Evolutionary conservation across 2,113 vertebrate species (phyloP).

Genomic region (Taurulus bubalis): DNA sequence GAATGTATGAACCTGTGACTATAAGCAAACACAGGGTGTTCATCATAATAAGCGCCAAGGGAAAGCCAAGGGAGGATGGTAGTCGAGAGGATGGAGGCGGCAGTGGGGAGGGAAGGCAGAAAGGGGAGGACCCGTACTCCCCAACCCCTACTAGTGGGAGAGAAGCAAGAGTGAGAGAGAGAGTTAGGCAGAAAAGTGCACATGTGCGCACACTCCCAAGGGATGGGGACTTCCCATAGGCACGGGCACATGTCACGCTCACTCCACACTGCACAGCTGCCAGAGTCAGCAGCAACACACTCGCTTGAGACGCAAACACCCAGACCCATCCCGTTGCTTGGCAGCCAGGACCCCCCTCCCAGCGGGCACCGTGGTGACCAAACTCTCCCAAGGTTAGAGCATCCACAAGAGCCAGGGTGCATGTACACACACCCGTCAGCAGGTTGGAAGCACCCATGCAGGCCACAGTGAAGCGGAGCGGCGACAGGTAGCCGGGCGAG

Average conservation of each 20-base stretch:
- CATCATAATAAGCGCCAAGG: constrained; percentile 85
- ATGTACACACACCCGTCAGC: constrained; percentile 89
- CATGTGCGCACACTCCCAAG: constrained; percentile 85
- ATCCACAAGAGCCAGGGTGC: constrained; percentile 89
- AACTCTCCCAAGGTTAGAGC: constrained; percentile 91
- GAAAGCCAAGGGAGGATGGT: constrained; percentile 88
- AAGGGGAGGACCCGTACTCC: constrained; percentile 92
- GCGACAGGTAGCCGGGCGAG: constrained; percentile 87
- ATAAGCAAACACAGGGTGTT: constrained; percentile 91
- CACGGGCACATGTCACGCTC: constrained; percentile 85
- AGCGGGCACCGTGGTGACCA: constrained; percentile 87
- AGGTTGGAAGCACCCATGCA: constrained; percentile 91
- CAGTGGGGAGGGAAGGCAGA: constrained; percentile 90
- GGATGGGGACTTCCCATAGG: constrained; percentile 86
- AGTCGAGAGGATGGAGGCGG: constrained; percentile 83
- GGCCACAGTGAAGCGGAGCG: constrained; percentile 90
- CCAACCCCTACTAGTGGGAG: constrained; percentile 90
- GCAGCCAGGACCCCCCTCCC: constrained; percentile 91
- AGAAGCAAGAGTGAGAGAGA: constrained; percentile 85
- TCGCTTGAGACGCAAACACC: constrained; percentile 90
- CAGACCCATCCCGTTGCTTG: constrained; percentile 91
- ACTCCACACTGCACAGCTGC: constrained; percentile 91
- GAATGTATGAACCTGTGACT: constrained; percentile 90
- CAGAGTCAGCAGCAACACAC: constrained; percentile 90
- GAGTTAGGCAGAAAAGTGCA: constrained; percentile 86